Evolutionary conservation across 2,797 vertebrate species (phyloP).

Genomic region (Mormyrops attenuatus): DNA sequence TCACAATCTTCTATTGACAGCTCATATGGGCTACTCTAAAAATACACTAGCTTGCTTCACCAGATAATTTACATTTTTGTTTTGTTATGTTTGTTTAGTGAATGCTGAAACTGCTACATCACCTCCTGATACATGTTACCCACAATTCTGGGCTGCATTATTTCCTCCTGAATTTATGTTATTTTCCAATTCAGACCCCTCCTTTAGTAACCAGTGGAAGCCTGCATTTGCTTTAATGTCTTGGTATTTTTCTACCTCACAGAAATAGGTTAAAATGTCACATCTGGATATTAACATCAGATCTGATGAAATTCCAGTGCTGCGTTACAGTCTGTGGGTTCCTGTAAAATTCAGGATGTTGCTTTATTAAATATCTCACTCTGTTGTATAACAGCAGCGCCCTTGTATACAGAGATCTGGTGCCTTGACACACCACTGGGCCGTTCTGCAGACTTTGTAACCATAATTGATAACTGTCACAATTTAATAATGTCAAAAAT

Average conservation of each 20-base stretch:
- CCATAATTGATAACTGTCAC: not conserved
- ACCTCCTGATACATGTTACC: not conserved
- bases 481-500: not conserved
- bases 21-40: not conserved
- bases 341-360: not conserved
- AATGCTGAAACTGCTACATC: not conserved
- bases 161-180: not conserved
- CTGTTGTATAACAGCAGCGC: not conserved
- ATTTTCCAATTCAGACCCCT: constrained; percentile 2
- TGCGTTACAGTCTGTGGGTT: not conserved
- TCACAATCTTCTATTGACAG: not conserved
- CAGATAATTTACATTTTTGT: not conserved
- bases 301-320: not conserved
- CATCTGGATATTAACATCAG: not conserved
- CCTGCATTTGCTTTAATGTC: not conserved
- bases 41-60: not conserved
- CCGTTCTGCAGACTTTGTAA: not conserved
- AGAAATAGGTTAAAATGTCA: not conserved
- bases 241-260: not conserved
- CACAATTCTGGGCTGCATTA: not conserved
- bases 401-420: not conserved
- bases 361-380: constrained; percentile 2
- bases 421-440: not conserved
- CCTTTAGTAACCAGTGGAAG: not conserved
- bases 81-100: not conserved